A percentile compares a stretch with the other conserved stretches of the same genome.
Conservation (phyloP, 2,113 vertebrate genomes). For the Muscicapa adusta region DNA sequence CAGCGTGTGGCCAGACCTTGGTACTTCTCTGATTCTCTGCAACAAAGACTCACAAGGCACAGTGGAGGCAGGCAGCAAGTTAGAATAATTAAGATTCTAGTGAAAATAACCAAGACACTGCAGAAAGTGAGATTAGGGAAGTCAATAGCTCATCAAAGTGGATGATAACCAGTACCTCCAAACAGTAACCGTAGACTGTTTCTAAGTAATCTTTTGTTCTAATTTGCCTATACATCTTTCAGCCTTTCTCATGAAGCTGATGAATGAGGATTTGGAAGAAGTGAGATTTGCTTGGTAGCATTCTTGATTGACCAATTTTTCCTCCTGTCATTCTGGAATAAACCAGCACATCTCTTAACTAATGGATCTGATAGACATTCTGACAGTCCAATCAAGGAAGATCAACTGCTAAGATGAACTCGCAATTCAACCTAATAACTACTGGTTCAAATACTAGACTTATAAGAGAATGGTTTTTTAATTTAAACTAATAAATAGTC, state of each 20-base stretch:
- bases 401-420: background rate
- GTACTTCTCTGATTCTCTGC: background rate
- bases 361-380: background rate
- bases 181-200: background rate
- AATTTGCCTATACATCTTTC: background rate
- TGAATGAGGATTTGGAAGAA: background rate
- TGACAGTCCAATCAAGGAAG: background rate
- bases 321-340: background rate
- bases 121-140: background rate
- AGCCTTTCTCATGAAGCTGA: background rate
- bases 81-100: background rate
- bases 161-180: background rate
- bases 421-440: background rate
- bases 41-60: background rate
- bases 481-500: background rate
- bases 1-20: rapidly evolving
- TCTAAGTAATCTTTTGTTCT: background rate
- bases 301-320: background rate
- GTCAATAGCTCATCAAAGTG: background rate
- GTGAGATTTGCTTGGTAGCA: background rate
- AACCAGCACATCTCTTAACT: background rate
- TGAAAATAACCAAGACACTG: background rate
- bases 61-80: background rate
- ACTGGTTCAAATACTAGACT: background rate
- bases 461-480: background rate